These are phyloP conservation scores for Neodontobutis hainanensis DNA, from an alignment of 2,113 vertebrate species.

Conservation along the genomic window DNA sequence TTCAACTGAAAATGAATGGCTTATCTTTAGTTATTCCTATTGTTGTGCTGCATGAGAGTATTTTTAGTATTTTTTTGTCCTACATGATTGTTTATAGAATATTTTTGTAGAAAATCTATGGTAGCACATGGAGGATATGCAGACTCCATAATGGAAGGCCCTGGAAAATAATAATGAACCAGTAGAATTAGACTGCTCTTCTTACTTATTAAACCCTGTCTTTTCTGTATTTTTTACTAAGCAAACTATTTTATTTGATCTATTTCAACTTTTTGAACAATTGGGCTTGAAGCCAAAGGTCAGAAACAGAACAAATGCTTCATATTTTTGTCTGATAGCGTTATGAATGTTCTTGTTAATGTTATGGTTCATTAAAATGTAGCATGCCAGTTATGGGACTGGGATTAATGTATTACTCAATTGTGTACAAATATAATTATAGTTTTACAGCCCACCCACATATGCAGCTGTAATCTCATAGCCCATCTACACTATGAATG, in stretches of 20 bases:
- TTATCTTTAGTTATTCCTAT: slow-evolving; percentile 12
- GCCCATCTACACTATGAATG: not conserved
- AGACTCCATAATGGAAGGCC: too few relatives aligned
- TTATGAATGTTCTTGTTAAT: slow-evolving; percentile 2
- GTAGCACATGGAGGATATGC: too few relatives aligned
- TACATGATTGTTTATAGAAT: slow-evolving; percentile 25
- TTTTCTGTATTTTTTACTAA: too few relatives aligned
- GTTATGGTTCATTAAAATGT: slow-evolving; percentile 6
- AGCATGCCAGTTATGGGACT: not conserved
- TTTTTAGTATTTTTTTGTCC: slow-evolving; percentile 2
- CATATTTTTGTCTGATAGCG: too few relatives aligned
- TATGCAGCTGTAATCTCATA: slow-evolving; percentile 21
- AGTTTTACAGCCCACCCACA: slow-evolving; percentile 25
- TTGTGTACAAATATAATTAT: slow-evolving; percentile 9
- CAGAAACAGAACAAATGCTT: too few relatives aligned
- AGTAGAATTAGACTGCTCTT: too few relatives aligned
- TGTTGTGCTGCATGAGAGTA: slow-evolving; percentile 13
- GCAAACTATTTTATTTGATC: too few relatives aligned
- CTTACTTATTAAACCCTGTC: too few relatives aligned
- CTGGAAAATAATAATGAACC: too few relatives aligned
- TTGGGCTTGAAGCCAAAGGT: too few relatives aligned
- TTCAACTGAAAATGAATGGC: slow-evolving; percentile 45
- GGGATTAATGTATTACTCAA: slow-evolving; percentile 6
- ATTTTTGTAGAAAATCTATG: not conserved
- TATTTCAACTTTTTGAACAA: too few relatives aligned